phyloP scores from a whole-genome alignment of 2,113 vertebrate genomes.

The Cranoglanis bouderius region DNA sequence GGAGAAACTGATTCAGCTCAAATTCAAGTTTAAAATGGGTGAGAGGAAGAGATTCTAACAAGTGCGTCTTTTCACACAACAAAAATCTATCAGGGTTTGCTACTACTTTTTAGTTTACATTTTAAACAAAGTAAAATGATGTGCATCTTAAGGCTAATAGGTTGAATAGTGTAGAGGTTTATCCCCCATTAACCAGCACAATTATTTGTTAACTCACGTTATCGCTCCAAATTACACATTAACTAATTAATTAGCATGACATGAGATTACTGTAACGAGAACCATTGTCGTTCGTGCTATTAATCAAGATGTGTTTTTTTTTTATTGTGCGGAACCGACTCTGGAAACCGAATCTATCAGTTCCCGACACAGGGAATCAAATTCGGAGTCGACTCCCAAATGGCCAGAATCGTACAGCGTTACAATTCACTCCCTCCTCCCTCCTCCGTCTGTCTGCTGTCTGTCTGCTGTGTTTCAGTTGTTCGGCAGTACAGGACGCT shows the following conservation, averaged over 20 bases:
- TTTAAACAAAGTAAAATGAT: neutral
- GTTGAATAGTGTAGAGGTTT: neutral
- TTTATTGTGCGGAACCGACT: neutral
- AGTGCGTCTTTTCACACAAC: neutral
- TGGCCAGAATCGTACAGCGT: neutral
- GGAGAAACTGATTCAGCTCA: neutral
- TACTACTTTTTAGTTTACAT: no score
- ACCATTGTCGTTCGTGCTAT: neutral
- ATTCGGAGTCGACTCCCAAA: neutral
- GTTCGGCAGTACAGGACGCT: neutral
- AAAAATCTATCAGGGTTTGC: no score
- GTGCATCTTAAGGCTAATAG: neutral
- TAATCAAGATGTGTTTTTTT: neutral
- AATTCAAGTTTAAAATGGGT: neutral
- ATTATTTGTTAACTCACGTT: neutral
- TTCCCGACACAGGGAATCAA: neutral
- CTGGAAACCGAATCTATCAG: neutral
- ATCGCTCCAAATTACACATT: neutral
- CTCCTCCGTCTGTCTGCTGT: conserved; percentile 23
- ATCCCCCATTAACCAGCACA: neutral
- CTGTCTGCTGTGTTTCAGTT: conserved; percentile 20
- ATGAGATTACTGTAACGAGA: neutral
- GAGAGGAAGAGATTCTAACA: neutral
- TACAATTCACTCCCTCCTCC: neutral
- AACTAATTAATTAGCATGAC: neutral